Evolutionary conservation across 92 coral and sea anemone species (phyloP).

Genomic region (Diadumene lineata): DNA sequence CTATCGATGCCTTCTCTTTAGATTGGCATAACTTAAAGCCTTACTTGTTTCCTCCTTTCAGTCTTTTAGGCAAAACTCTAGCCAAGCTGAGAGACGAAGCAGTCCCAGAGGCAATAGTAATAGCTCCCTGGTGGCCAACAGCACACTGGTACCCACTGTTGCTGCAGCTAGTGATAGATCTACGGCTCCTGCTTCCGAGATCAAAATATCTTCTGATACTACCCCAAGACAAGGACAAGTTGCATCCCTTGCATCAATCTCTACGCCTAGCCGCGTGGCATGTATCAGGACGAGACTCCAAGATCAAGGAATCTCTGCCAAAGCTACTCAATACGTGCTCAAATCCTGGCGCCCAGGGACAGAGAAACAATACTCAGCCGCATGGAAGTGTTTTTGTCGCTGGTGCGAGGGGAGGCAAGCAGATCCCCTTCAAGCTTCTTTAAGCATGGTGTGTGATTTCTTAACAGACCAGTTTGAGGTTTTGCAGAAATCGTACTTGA

Average conservation of each 20-base stretch:
- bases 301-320: constrained; percentile 31
- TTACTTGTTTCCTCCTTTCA: no score
- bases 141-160: constrained; percentile 29
- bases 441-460: no score
- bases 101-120: no score
- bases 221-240: constrained; percentile 3
- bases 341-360: constrained; percentile 36
- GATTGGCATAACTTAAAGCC: no score
- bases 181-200: constrained; percentile 24
- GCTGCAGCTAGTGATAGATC: constrained; percentile 20
- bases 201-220: constrained; percentile 12
- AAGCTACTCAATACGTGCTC: constrained; percentile 29
- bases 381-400: no score
- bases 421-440: no score
- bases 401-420: no score
- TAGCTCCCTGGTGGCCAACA: constrained; percentile 31
- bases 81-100: no score
- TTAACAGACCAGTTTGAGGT: no score
- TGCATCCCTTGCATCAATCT: not conserved
- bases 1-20: no score
- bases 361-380: constrained; percentile 37
- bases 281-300: constrained; percentile 24
- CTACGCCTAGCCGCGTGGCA: constrained; percentile 30
- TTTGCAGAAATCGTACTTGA: no score
- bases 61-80: no score